phyloP scores from a whole-genome alignment of 2,888 invertebrate genomes.

The Luffia ferchaultella region DNA sequence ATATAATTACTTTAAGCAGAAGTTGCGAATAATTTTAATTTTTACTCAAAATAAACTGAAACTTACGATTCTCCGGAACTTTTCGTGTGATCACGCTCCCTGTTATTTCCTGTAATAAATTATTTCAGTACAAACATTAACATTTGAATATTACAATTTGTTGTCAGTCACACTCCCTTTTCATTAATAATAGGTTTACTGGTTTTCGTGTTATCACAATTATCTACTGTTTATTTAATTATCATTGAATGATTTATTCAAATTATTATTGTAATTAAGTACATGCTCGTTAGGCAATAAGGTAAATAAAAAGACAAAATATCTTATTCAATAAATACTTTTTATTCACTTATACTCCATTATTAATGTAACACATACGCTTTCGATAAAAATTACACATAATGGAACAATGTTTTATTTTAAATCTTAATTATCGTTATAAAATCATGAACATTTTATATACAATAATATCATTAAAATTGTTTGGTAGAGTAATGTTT shows the following conservation, averaged over 20 bases:
- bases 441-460: not conserved
- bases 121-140: too few species aligned
- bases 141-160: too few species aligned
- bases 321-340: slow-evolving; percentile 57
- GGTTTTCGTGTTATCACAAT: too few species aligned
- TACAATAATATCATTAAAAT: not conserved
- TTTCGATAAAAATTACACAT: not conserved
- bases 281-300: not conserved
- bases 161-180: too few species aligned
- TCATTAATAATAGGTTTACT: too few species aligned
- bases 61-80: slow-evolving; percentile 55
- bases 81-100: slow-evolving; percentile 35
- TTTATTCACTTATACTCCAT: slow-evolving; percentile 41
- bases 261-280: not conserved
- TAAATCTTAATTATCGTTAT: not conserved
- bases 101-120: slow-evolving; percentile 26
- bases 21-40: too few species aligned
- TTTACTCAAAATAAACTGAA: too few species aligned
- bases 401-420: not conserved
- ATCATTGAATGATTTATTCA: not conserved
- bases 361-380: slow-evolving; percentile 19
- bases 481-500: not conserved
- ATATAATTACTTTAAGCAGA: too few species aligned
- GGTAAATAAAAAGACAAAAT: slow-evolving; percentile 27
- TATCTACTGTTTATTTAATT: too few species aligned